These are phyloP conservation scores for Pseudomyrmex dendroicus DNA, from an alignment of 1,140 invertebrate genomes.

Conservation along the genomic window DNA sequence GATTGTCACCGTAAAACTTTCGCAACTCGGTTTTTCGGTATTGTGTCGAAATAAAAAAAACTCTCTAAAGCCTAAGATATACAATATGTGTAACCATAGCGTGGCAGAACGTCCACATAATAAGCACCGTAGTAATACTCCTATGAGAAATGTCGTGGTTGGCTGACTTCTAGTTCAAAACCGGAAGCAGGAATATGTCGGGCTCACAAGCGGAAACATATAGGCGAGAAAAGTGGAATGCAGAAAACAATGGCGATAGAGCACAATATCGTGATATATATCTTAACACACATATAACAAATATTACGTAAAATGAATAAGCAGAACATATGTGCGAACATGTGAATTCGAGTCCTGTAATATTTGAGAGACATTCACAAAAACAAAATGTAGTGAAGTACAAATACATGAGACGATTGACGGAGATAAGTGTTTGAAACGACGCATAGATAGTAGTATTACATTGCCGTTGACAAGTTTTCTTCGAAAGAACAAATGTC, in stretches of 20 bases:
- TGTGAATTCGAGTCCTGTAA: not conserved
- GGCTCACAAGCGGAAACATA: slow-evolving; percentile 59
- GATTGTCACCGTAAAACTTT: not conserved
- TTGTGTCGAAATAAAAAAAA: slow-evolving; percentile 65
- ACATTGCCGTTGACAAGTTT: not conserved
- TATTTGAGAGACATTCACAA: not conserved
- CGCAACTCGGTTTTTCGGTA: too few relatives aligned
- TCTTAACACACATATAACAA: not conserved
- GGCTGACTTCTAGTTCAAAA: slow-evolving; percentile 59
- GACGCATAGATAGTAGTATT: too few relatives aligned
- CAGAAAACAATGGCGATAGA: slow-evolving; percentile 21
- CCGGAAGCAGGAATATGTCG: slow-evolving; percentile 60
- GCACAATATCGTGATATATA: slow-evolving; percentile 2
- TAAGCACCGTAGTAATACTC: slow-evolving; percentile 6
- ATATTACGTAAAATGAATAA: slow-evolving; percentile 29
- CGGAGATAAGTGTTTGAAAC: too few relatives aligned
- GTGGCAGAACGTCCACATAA: slow-evolving; percentile 35
- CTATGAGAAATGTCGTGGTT: slow-evolving; percentile 44
- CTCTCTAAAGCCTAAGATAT: slow-evolving; percentile 66
- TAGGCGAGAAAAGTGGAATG: slow-evolving; percentile 38
- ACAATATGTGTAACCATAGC: slow-evolving; percentile 28
- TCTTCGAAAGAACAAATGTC: too few relatives aligned
- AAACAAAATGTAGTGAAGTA: too few relatives aligned
- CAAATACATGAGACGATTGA: too few relatives aligned
- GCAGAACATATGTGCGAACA: not conserved